These are phyloP conservation scores for Adelosebastes latens DNA, from an alignment of 2,797 vertebrate species.

Conservation along the genomic window DNA sequence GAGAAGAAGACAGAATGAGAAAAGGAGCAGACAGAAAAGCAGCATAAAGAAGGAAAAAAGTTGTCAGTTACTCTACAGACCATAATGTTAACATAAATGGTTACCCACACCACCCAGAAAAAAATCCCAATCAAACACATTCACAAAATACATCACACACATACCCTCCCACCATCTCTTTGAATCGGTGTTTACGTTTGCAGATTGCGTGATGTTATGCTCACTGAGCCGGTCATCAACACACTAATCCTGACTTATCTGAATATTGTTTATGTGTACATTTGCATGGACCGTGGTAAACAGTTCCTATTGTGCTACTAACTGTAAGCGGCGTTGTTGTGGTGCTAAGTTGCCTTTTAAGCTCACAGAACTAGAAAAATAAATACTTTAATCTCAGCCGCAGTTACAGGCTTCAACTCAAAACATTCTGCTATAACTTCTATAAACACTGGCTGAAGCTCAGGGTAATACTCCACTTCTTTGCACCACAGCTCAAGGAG, in stretches of 20 bases:
- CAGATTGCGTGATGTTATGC: slow-evolving; percentile 35
- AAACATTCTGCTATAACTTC: neutral
- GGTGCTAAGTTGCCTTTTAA: slow-evolving; percentile 20
- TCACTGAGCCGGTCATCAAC: slow-evolving; percentile 49
- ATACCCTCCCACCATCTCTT: neutral
- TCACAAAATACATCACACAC: neutral
- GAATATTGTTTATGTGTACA: slow-evolving; percentile 42
- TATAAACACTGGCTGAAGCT: neutral
- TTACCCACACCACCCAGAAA: neutral
- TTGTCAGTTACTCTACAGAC: neutral
- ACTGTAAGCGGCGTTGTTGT: neutral
- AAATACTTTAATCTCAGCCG: slow-evolving; percentile 29
- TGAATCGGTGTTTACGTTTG: slow-evolving; percentile 29
- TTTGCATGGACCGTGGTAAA: slow-evolving; percentile 34
- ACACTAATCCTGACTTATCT: slow-evolving; percentile 49
- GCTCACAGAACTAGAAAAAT: slow-evolving; percentile 36
- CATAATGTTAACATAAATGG: neutral
- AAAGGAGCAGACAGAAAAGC: neutral
- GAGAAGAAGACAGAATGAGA: neutral
- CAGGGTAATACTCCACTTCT: neutral
- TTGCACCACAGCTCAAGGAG: neutral
- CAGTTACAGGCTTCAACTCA: neutral
- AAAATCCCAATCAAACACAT: neutral
- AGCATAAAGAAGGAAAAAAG: neutral
- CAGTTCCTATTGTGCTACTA: slow-evolving; percentile 12